Base-by-base conservation (phyloP, 2,113 vertebrate species). In the Lepus americanus region DNA sequence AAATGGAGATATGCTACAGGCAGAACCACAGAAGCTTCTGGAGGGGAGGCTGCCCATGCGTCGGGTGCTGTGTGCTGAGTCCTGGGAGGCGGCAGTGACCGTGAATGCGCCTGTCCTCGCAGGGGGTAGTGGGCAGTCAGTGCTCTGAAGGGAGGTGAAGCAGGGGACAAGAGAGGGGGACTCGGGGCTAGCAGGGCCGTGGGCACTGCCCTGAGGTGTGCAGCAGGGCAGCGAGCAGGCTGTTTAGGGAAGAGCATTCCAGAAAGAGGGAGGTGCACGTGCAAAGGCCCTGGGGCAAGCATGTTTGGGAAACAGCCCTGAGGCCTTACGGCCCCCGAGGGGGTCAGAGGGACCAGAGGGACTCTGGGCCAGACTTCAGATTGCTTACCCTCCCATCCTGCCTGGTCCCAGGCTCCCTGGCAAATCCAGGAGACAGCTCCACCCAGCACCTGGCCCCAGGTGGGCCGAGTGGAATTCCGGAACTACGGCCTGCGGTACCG, bases 401-500 rank as follows among this genome's bases (percentile, higher is more conserved):
- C n/a, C 25, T 6, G 93, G 36, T 90, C n/a, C 0, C 97, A 99
- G 99, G 99, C 99, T 1, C 98, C 99, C 14, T 99, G 99, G 99
- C 98, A 64, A 4, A 97, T 98, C 9, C 96, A 98, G n/a, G 84
- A 98, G 39, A 96, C 97, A 0, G 94, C 97, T 27, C 98, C 98
- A 0, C 97, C 98, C 0, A 96, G 97, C 0, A 98, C 69, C 31
- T 99, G 99, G 99, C 99, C 99, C 0, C 97, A 98, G 4, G 96
- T 97, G 0, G 99, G 99, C 77, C 98, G 96, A 74, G 98, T 99
- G n/a, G 98, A 99, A 69, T 98, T 99, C 93, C 97, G 94, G 76
- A 95, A 98, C 33, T 99, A 99, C 0, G 91, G 99, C 29, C 98
- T 99, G 82, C 98, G 99, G 27, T 99, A 99, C 97, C 98, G 99